Evolutionary conservation across 2,888 invertebrate species (phyloP).

Genomic region (Acronicta psi): DNA sequence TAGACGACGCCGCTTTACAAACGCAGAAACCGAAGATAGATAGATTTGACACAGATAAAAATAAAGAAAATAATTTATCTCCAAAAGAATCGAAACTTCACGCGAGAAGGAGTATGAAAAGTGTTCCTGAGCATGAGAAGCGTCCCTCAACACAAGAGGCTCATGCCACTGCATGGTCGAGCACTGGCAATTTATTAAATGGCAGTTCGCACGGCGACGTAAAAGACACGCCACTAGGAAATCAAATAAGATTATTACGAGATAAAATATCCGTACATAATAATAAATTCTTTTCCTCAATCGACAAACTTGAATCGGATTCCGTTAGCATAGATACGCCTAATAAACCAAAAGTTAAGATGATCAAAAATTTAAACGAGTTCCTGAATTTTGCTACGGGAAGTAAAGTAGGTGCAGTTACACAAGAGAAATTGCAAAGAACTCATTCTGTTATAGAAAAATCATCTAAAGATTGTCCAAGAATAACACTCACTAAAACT

Average conservation of each 20-base stretch:
- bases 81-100: constrained; percentile 67
- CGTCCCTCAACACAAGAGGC: constrained; percentile 60
- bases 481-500: constrained; percentile 78
- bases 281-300: constrained; percentile 87
- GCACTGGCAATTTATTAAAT: constrained; percentile 77
- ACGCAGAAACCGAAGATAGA: constrained; percentile 65
- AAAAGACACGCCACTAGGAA: constrained; percentile 79
- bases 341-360: constrained; percentile 80
- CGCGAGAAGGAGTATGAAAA: constrained; percentile 74
- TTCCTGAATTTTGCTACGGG: constrained; percentile 93
- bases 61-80: constrained; percentile 60
- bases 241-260: constrained; percentile 79
- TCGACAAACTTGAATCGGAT: constrained; percentile 87
- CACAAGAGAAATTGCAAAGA: constrained; percentile 75
- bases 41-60: constrained; percentile 66
- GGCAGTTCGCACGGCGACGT: constrained; percentile 70
- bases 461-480: constrained; percentile 74
- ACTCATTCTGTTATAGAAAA: constrained; percentile 77
- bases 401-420: constrained; percentile 81
- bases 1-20: constrained; percentile 90
- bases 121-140: constrained; percentile 79
- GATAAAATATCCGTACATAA: constrained; percentile 84
- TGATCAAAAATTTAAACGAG: constrained; percentile 95
- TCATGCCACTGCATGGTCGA: constrained; percentile 66
- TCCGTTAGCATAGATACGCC: constrained; percentile 72